Conservation (phyloP, 1,140 invertebrate species). For the Ceratina calcarata region DNA sequence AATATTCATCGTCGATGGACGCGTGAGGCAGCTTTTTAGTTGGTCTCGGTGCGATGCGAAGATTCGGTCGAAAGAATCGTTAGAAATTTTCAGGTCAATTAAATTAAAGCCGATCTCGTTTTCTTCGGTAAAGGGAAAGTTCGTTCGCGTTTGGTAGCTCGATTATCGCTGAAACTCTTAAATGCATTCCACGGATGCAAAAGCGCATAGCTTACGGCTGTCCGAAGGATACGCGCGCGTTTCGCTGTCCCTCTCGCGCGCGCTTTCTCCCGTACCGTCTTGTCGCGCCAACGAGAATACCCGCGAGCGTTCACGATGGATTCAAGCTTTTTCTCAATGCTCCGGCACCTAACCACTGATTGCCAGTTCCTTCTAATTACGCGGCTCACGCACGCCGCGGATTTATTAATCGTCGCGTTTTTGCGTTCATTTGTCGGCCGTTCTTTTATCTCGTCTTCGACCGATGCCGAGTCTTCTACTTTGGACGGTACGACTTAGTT, state of each 20-base stretch:
- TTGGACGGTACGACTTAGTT: too few species aligned
- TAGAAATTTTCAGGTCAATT: too few species aligned
- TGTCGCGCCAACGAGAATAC: too few species aligned
- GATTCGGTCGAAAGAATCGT: too few species aligned
- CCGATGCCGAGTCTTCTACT: too few species aligned
- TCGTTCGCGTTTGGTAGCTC: too few species aligned
- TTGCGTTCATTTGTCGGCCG: slow-evolving; percentile 28
- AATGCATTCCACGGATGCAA: slow-evolving; percentile 36
- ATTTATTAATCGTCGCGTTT: slow-evolving; percentile 50
- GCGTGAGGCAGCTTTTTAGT: too few species aligned
- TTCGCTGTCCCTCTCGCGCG: slow-evolving; percentile 62
- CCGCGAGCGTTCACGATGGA: slow-evolving; percentile 57
- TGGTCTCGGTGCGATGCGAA: too few species aligned
- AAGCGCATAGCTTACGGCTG: slow-evolving; percentile 27
- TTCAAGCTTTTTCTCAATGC: slow-evolving; percentile 36
- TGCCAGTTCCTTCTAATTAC: slow-evolving; percentile 40
- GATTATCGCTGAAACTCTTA: too few species aligned
- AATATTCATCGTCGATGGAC: too few species aligned
- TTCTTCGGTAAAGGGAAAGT: too few species aligned
- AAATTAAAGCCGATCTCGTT: too few species aligned
- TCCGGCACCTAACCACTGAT: neutral
- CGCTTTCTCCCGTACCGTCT: slow-evolving; percentile 54
- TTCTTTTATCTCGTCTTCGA: neutral
- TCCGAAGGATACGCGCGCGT: neutral
- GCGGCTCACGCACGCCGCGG: slow-evolving; percentile 26